A percentile compares a stretch with the other conserved stretches of the same genome.
Conservation (phyloP, 2,113 vertebrate genomes). For the Sceloporus undulatus region DNA sequence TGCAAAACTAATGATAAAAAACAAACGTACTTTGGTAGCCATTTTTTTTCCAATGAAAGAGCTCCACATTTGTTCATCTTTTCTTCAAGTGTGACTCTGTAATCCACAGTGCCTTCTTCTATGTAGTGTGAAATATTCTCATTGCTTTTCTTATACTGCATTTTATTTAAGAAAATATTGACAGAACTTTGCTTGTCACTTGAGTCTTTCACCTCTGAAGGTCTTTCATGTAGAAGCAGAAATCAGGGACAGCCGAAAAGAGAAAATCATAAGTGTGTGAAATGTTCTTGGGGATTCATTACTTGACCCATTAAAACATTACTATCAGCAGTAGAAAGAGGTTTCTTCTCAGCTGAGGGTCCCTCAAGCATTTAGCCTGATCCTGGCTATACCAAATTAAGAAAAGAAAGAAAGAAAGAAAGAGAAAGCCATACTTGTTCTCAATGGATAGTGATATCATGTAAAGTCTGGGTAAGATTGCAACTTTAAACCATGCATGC, state of each 20-base stretch:
- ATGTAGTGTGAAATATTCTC: background rate
- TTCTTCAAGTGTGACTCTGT: background rate
- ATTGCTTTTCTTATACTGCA: background rate
- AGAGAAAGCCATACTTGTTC: too few species aligned
- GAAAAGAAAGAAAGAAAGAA: too few species aligned
- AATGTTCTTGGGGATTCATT: background rate
- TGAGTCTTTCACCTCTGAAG: background rate
- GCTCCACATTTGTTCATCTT: too few species aligned
- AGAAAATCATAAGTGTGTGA: background rate
- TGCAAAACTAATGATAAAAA: background rate
- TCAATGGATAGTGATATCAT: too few species aligned
- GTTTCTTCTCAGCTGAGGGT: background rate
- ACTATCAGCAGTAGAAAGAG: background rate
- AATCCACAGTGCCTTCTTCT: background rate
- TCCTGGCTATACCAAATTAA: too few species aligned
- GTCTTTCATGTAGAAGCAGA: too few species aligned
- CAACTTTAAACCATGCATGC: background rate
- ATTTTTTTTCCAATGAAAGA: too few species aligned
- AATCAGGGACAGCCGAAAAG: background rate
- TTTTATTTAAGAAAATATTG: background rate
- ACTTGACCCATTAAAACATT: background rate
- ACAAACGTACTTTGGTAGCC: background rate
- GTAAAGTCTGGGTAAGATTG: background rate
- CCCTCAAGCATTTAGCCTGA: background rate
- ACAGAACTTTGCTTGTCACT: background rate